Evolutionary conservation across 2,113 vertebrate genomes (phyloP).

Genomic region (Tringa solitaria): DNA sequence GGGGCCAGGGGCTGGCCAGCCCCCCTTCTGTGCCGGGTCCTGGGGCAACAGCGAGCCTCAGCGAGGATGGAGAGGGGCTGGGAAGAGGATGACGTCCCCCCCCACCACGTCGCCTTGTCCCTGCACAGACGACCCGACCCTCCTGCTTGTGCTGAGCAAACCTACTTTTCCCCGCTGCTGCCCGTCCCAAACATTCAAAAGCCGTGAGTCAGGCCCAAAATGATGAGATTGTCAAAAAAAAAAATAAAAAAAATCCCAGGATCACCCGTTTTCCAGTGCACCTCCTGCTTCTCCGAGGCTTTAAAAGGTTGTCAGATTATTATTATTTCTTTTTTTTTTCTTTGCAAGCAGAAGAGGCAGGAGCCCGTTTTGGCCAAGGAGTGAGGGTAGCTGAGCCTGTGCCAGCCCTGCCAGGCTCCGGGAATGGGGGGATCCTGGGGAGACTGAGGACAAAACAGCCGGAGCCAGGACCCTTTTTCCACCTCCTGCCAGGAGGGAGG

Average conservation of each 20-base stretch:
- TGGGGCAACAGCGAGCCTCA: neutral
- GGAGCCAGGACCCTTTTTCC: neutral
- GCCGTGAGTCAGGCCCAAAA: conserved; percentile 54
- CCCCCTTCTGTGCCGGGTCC: accelerated
- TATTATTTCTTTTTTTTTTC: neutral
- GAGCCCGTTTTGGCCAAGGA: neutral
- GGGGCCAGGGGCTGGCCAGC: neutral
- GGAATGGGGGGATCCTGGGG: neutral
- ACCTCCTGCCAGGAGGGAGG: neutral
- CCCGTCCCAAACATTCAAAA: conserved; percentile 41
- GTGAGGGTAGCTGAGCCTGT: neutral
- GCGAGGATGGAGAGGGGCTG: neutral
- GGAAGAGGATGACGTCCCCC: neutral
- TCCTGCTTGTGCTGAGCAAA: neutral
- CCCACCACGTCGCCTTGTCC: neutral
- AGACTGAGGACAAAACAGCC: neutral
- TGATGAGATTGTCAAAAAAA: conserved; percentile 36
- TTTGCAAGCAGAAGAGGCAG: neutral
- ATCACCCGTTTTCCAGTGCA: neutral
- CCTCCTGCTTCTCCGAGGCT: conserved; percentile 2
- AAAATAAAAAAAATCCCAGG: neutral
- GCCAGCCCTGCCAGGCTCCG: neutral
- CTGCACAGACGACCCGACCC: neutral
- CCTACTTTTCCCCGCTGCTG: neutral
- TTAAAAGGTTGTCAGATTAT: neutral